Evolutionary conservation across 2,797 vertebrate species (phyloP).

Genomic region (Bradypodion pumilum): DNA sequence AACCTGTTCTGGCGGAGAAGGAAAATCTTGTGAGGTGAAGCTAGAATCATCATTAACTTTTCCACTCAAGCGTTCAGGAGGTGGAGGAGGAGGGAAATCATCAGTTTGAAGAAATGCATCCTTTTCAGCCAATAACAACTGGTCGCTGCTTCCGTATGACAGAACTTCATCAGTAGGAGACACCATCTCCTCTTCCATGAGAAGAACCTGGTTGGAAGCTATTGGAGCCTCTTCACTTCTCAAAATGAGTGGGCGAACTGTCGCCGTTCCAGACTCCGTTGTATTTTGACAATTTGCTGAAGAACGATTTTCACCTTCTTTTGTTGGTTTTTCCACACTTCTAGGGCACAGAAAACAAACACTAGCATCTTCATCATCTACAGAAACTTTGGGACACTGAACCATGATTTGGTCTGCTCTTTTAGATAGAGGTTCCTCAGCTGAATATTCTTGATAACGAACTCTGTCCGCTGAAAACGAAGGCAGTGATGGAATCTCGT

Average conservation of each 20-base stretch:
- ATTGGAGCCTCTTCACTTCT: neutral
- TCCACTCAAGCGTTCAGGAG: constrained; percentile 59
- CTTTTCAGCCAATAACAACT: constrained; percentile 61
- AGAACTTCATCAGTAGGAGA: constrained; percentile 76
- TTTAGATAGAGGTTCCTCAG: accelerated
- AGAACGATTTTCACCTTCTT: constrained; percentile 27
- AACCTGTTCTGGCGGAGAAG: constrained; percentile 60
- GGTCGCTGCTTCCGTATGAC: constrained; percentile 75
- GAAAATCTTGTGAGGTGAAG: constrained; percentile 64
- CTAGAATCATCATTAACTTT: constrained; percentile 55
- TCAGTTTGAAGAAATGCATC: constrained; percentile 52
- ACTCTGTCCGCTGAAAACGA: constrained; percentile 13
- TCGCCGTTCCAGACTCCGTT: neutral
- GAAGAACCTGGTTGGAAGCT: constrained; percentile 16
- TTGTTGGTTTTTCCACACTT: neutral
- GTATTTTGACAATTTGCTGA: constrained; percentile 17
- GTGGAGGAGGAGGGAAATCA: constrained; percentile 54
- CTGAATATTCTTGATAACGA: neutral
- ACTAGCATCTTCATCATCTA: neutral
- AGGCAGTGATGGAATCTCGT: neutral
- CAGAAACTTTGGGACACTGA: neutral
- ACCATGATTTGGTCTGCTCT: neutral
- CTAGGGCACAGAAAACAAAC: neutral
- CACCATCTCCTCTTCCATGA: constrained; percentile 68
- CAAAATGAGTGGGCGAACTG: constrained; percentile 15